A percentile compares a stretch with the other conserved stretches of the same genome.
phyloP scores from a whole-genome alignment of 2,888 invertebrate species.

The Charanyca ferruginea region DNA sequence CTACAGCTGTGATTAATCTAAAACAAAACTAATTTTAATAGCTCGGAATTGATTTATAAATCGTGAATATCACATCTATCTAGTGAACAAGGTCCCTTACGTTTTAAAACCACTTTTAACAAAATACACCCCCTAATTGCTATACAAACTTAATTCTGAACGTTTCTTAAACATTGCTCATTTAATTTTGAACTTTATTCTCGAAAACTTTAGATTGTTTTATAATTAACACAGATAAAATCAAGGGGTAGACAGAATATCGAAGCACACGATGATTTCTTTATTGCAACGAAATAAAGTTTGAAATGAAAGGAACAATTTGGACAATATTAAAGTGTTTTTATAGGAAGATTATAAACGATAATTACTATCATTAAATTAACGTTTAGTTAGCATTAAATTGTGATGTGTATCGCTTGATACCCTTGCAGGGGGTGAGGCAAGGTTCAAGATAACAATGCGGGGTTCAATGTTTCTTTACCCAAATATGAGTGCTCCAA shows the following conservation, averaged over 20 bases:
- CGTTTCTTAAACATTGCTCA: constrained; percentile 14
- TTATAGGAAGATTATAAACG: constrained; percentile 47
- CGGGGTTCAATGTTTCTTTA: constrained; percentile 2
- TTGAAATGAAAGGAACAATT: constrained; percentile 34
- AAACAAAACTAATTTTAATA: background rate
- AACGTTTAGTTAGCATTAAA: constrained; percentile 55
- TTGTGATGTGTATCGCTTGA: constrained; percentile 54
- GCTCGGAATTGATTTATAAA: no score
- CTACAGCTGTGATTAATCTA: background rate
- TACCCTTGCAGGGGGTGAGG: constrained; percentile 32
- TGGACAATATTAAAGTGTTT: constrained; percentile 24
- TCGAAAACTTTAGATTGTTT: background rate
- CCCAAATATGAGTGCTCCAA: background rate
- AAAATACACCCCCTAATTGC: constrained; percentile 63
- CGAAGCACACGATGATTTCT: constrained; percentile 37
- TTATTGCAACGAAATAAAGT: constrained; percentile 52
- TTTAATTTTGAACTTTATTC: constrained; percentile 36
- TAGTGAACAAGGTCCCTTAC: constrained; percentile 45
- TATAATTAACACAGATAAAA: background rate
- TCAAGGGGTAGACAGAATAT: constrained; percentile 13
- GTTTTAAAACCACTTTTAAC: constrained; percentile 54
- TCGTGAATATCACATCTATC: background rate
- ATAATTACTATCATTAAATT: constrained; percentile 59
- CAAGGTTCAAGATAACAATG: background rate
- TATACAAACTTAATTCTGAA: constrained; percentile 44